A percentile compares a stretch with the other conserved stretches of the same genome.
Evolutionary conservation across 2,797 vertebrate genomes (phyloP).

Genomic region (Masticophis lateralis): DNA sequence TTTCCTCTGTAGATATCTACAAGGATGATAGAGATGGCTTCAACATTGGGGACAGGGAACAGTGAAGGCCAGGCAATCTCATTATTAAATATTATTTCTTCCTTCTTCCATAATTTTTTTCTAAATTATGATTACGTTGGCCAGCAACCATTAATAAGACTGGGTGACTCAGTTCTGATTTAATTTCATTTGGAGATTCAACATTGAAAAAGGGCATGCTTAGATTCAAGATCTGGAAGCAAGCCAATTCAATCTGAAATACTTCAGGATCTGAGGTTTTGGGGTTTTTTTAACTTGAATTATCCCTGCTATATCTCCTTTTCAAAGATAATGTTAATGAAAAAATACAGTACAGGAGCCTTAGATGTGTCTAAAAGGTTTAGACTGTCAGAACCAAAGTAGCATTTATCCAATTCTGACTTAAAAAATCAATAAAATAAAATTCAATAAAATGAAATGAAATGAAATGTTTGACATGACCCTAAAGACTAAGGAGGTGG

Average conservation of each 20-base stretch:
- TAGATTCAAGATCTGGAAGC: not conserved
- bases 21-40: not conserved
- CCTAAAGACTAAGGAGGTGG: not conserved
- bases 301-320: not conserved
- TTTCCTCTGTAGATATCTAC: not conserved
- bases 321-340: not conserved
- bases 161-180: not conserved
- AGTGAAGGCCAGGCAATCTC: not conserved
- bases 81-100: not conserved
- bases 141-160: not conserved
- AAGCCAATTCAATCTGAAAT: not conserved
- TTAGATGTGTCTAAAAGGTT: not conserved
- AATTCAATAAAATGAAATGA: too few species aligned
- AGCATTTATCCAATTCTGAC: not conserved
- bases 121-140: not conserved
- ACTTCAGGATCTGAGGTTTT: not conserved
- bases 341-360: not conserved
- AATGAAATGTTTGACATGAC: not conserved
- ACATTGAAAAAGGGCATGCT: not conserved
- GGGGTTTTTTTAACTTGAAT: not conserved
- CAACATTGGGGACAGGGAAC: not conserved
- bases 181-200: not conserved
- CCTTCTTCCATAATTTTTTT: not conserved
- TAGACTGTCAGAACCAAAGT: not conserved
- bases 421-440: not conserved